Evolutionary conservation across 2,797 vertebrate genomes (phyloP), one percentile per base, ranked within the genome.

Genomic region (Falco novaeseelandiae): DNA sequence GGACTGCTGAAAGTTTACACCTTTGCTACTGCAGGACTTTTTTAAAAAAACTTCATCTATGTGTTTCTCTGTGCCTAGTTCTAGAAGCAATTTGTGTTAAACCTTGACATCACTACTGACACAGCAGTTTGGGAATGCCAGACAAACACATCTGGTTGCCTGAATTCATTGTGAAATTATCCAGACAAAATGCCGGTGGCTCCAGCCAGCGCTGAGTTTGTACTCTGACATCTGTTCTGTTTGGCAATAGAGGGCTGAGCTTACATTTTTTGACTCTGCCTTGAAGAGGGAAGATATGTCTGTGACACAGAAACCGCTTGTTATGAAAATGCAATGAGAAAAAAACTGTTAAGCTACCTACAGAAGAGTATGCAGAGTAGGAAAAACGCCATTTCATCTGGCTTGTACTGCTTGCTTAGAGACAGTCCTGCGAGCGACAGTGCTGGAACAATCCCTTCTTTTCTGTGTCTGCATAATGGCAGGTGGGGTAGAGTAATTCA

Each of bases 161-260:
- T 90, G 65, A 94, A 96, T 93, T 93, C 74, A 32, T 23, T 81
- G 86, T 0, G 6, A 46, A 84, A 40, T 89, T 93, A 93, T 44
- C 92, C 94, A 93, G 96, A 95, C 91, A 95, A 95, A 96, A 89
- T 91, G 92, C 95, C 83, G 57, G 81, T 95, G 92, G 93, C 88
- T 94, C 7, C 88, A 96, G 93, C 90, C 93, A 95, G 76, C 1
- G 0, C 93, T 57, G 58, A 81, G 76, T 94, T 96, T 89, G 92
- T 93, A 23, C 71, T 89, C 86, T 93, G 91, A 73, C 86, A 94
- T 95, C 93, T 97, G 95, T 92, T 95, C 65, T 34, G 30, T 71
- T 96, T 96, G 94, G 92, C 93, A 95, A 0, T 25, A 32, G 65
- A 65, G 38, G 36, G 59, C 54, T 92, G 46, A 65, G 71, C 79